Evolutionary conservation across 2,113 vertebrate genomes (phyloP).

Genomic region (Sinocyclocheilus anshuiensis): DNA sequence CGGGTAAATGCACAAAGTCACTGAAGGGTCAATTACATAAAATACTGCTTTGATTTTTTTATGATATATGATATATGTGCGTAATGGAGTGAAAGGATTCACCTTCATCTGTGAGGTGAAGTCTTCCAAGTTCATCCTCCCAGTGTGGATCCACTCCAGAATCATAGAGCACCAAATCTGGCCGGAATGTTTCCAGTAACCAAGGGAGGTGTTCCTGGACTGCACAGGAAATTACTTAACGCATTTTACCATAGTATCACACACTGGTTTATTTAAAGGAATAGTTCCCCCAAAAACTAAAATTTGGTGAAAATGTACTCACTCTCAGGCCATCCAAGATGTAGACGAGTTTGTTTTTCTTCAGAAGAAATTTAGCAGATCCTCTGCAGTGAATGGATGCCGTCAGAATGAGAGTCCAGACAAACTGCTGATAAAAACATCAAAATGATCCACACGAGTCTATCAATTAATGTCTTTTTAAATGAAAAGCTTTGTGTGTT

Average conservation of each 20-base stretch:
- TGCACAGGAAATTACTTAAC: slow-evolving; percentile 34
- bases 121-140: slow-evolving; percentile 68
- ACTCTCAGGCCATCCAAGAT: no score
- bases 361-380: no score
- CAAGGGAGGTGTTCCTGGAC: slow-evolving; percentile 66
- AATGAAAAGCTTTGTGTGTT: not conserved
- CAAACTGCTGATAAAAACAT: no score
- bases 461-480: not conserved
- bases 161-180: slow-evolving; percentile 68
- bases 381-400: no score
- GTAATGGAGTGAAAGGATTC: not conserved
- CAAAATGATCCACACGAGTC: not conserved
- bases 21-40: slow-evolving; percentile 12
- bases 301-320: no score
- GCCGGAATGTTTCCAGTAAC: slow-evolving; percentile 65
- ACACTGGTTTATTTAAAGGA: not conserved
- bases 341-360: no score
- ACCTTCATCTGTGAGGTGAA: slow-evolving; percentile 66
- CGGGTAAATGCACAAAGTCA: not conserved
- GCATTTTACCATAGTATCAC: not conserved
- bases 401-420: no score
- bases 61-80: not conserved
- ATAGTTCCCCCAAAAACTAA: no score
- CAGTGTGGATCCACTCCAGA: slow-evolving; percentile 67
- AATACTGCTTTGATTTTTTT: not conserved